These are phyloP conservation scores for Platycercus adscitus DNA, from an alignment of 2,113 vertebrate species.

Conservation along the genomic window DNA sequence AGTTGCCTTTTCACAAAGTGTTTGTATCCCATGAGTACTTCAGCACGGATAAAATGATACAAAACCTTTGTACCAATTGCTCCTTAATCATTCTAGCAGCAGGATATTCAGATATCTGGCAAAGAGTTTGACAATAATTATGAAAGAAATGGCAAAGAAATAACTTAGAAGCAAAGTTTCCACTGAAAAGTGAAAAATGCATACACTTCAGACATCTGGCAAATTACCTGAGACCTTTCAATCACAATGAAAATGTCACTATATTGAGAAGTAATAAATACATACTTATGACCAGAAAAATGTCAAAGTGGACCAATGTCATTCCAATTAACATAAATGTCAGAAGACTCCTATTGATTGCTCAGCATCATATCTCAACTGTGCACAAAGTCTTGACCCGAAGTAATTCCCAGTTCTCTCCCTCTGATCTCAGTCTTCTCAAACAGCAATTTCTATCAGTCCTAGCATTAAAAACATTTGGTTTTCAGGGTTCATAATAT, in stretches of 20 bases:
- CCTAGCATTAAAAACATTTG: neutral
- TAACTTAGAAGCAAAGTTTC: neutral
- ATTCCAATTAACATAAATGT: neutral
- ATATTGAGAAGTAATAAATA: constrained; percentile 1
- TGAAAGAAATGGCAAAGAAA: neutral
- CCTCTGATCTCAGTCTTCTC: neutral
- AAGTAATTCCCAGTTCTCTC: neutral
- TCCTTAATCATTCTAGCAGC: neutral
- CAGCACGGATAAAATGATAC: neutral
- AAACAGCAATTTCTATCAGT: neutral
- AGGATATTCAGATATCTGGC: neutral
- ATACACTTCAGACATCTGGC: neutral
- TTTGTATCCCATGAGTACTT: neutral
- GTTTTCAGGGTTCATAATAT: neutral
- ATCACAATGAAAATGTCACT: neutral
- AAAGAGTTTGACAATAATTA: neutral
- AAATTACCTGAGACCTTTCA: neutral
- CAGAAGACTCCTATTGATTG: neutral
- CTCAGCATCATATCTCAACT: neutral
- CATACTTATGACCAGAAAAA: neutral
- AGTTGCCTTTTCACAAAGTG: neutral
- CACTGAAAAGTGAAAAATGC: neutral
- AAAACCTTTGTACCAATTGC: neutral
- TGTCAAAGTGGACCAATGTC: neutral
- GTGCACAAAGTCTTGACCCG: neutral